phyloP scores from a whole-genome alignment of 2,888 invertebrate species.

The Mayetiola destructor region DNA sequence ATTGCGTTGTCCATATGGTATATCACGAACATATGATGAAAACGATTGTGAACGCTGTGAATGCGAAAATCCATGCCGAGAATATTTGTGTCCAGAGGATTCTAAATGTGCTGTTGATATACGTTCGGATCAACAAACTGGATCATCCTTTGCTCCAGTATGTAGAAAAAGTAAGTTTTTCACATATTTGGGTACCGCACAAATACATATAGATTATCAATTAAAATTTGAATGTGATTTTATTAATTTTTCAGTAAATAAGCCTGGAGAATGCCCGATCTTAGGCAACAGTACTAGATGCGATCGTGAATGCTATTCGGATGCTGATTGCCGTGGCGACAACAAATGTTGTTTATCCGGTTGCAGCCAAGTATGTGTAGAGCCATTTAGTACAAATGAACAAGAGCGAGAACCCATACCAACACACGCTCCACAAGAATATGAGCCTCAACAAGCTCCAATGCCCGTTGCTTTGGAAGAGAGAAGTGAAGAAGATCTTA shows the following conservation, averaged over 20 bases:
- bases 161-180: conserved; percentile 25
- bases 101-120: conserved; percentile 55
- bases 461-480: conserved; percentile 42
- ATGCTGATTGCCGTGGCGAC: conserved; percentile 64
- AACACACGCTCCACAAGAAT: conserved; percentile 27
- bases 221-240: background rate
- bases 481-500: conserved; percentile 38
- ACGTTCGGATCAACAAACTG: conserved; percentile 21
- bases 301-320: conserved; percentile 55
- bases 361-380: conserved; percentile 58
- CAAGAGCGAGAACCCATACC: conserved; percentile 34
- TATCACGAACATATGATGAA: conserved; percentile 44
- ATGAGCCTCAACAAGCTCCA: conserved; percentile 29
- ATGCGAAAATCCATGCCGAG: conserved; percentile 60
- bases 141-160: conserved; percentile 27
- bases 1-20: conserved; percentile 57
- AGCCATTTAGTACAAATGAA: conserved; percentile 34
- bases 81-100: conserved; percentile 43
- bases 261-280: conserved; percentile 52
- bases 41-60: conserved; percentile 56
- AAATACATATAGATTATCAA: background rate
- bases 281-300: conserved; percentile 41
- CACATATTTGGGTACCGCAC: background rate
- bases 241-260: conserved; percentile 40
- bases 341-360: conserved; percentile 72